These are phyloP conservation scores for Anhinga anhinga DNA, from an alignment of 2,113 vertebrate genomes.

Conservation along the genomic window DNA sequence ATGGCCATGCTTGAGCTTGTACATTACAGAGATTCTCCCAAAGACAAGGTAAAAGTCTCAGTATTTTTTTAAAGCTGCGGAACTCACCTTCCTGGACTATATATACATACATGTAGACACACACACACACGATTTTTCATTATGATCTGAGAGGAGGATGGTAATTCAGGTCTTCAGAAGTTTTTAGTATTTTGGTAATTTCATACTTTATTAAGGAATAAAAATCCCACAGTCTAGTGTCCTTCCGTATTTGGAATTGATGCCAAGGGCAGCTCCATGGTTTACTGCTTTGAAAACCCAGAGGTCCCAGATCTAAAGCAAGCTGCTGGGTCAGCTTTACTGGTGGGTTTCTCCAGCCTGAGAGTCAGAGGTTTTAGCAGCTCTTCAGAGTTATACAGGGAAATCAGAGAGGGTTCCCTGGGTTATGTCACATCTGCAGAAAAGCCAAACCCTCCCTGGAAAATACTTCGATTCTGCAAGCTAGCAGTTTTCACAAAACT, in stretches of 20 bases:
- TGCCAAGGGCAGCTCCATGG: not conserved
- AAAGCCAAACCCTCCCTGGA: not conserved
- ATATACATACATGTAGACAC: rapidly evolving
- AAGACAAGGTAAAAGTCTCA: not conserved
- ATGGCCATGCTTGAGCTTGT: not conserved
- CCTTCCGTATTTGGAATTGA: not conserved
- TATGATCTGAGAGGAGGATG: not conserved
- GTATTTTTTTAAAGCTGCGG: not conserved
- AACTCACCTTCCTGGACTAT: not conserved
- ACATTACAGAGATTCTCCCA: not conserved
- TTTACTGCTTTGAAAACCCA: not conserved
- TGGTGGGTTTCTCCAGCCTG: not conserved
- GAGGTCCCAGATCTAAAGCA: not conserved
- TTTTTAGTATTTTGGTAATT: not conserved
- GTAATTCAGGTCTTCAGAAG: not conserved
- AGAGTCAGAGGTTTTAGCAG: not conserved
- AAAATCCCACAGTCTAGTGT: not conserved
- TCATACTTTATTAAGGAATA: not conserved
- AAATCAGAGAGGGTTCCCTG: not conserved
- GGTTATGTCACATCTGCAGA: not conserved
- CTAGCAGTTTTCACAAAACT: not conserved
- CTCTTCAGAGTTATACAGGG: not conserved
- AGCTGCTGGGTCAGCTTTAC: not conserved
- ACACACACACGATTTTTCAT: not conserved
- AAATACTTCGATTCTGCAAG: not conserved